Conservation (phyloP, 2,888 invertebrate genomes). For the Siphonodentalium dalli region DNA sequence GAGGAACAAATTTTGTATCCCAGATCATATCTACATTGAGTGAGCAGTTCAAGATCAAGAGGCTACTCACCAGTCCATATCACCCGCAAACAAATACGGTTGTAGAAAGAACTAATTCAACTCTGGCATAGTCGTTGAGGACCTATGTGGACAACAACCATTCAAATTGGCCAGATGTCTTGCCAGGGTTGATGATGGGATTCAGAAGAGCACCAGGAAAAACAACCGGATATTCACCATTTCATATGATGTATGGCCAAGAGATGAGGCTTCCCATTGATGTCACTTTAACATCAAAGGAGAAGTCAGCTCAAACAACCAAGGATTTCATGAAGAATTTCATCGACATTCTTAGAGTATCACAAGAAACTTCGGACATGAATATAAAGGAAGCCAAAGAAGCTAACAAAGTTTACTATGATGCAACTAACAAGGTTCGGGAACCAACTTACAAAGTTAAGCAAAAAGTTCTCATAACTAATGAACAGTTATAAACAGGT, state of each 20-base stretch:
- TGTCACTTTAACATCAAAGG: conserved; percentile 16
- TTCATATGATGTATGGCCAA: conserved; percentile 13
- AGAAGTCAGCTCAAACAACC: conserved; percentile 2
- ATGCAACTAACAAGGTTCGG: conserved; percentile 9
- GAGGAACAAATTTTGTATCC: conserved; percentile 16
- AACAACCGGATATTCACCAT: conserved; percentile 4
- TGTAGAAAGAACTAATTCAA: conserved; percentile 15
- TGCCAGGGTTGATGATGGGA: not conserved
- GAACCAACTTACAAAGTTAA: conserved; percentile 7
- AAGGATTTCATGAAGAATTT: conserved; percentile 6
- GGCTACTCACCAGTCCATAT: conserved; percentile 12
- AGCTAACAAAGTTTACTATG: conserved; percentile 9
- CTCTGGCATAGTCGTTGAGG: conserved; percentile 3
- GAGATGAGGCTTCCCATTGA: conserved; percentile 26
- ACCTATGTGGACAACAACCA: conserved; percentile 13
- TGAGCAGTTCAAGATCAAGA: conserved; percentile 16
- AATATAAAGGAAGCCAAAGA: conserved; percentile 1
- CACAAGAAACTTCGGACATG: conserved; percentile 5
- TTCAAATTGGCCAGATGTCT: conserved; percentile 10
- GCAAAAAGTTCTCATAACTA: conserved; percentile 10
- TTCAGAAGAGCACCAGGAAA: conserved; percentile 1
- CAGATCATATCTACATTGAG: conserved; percentile 17
- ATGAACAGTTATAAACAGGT: conserved; percentile 9
- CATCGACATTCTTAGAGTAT: conserved; percentile 3
- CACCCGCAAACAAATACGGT: conserved; percentile 10